Base-by-base conservation (phyloP, 2,797 vertebrate genomes). In the Acanthurus tractus region DNA sequence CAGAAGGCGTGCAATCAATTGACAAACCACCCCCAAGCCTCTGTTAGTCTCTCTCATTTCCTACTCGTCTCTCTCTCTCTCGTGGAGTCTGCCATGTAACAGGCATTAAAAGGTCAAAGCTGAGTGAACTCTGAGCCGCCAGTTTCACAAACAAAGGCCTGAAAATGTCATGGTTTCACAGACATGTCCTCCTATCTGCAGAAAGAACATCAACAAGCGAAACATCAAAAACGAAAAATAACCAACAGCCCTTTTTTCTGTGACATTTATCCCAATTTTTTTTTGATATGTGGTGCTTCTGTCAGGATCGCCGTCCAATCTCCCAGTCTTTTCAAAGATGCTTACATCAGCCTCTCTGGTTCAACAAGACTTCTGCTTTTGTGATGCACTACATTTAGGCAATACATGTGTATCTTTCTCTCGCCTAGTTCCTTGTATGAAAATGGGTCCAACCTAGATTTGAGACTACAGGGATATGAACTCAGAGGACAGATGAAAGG, bases 401-500 rank as follows among this genome's bases (percentile, higher is more conserved):
- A 89, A 83, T 86, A 78, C 75, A 71, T 3, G 23, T 75, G 58
- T 46, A 53, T 81, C 54, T 86, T 70, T 85, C 68, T 61, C 42
- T 80, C 20, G 44, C 75, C 78, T 70, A 70, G 71, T 80, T 89
- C 72, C 46, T 59, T 62, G 53, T 80, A 83, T 87, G 87, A 86
- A 93, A 93, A 91, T 91, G 83, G 76, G 85, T 88, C 83, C 87
- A 92, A 92, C 91, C 94, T 91, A 93, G 84, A 91, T 95, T 90
- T 81, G 55, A 89, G 85, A 82, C 93, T 86, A 75, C 80, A 77
- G 90, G 91, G 92, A 94, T 68, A 81, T 89, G 85, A 89, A 89
- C 85, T 86, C 84, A 82, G 85, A 86, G 92, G 91, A 89, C 86
- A 65, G 79, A 88, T 89, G 88, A 87, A 94, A 89, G 78, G 79